Conservation (phyloP, 2,888 invertebrate genomes). For the Drepanosiphum platanoidis region DNA sequence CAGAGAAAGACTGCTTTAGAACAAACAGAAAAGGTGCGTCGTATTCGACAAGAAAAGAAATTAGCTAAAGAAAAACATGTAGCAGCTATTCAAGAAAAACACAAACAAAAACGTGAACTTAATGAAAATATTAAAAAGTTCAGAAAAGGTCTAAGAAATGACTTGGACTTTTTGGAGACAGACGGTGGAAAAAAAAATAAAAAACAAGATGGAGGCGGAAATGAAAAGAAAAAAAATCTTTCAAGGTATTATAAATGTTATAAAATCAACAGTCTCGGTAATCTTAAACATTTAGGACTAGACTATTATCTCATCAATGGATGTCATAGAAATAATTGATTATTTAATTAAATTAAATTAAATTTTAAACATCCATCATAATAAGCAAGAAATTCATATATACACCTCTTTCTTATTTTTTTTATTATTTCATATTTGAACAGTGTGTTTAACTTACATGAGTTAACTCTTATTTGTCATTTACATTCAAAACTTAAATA, state of each 20-base stretch:
- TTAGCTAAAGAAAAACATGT: constrained; percentile 90
- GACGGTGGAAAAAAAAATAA: constrained; percentile 65
- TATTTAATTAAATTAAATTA: too few relatives aligned
- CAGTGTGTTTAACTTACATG: too few relatives aligned
- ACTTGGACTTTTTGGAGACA: constrained; percentile 83
- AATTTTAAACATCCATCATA: too few relatives aligned
- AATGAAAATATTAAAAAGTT: constrained; percentile 93
- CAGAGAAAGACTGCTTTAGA: constrained; percentile 87
- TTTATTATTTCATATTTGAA: neutral
- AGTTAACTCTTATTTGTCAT: too few relatives aligned
- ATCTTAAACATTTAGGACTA: too few relatives aligned
- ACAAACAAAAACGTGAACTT: constrained; percentile 91
- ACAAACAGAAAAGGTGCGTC: constrained; percentile 88
- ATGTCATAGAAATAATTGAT: too few relatives aligned
- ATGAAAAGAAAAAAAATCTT: constrained; percentile 47
- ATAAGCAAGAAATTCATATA: too few relatives aligned
- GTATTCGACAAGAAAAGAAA: constrained; percentile 89
- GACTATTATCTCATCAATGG: too few relatives aligned
- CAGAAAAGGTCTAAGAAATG: constrained; percentile 82
- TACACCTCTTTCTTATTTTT: too few relatives aligned
- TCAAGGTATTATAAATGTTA: constrained; percentile 49
- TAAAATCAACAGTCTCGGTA: neutral
- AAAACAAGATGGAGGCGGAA: constrained; percentile 63
- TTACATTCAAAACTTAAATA: too few relatives aligned
- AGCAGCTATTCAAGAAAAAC: constrained; percentile 84